Conservation (phyloP, 2,888 invertebrate species). For the Orgyia antiqua region DNA sequence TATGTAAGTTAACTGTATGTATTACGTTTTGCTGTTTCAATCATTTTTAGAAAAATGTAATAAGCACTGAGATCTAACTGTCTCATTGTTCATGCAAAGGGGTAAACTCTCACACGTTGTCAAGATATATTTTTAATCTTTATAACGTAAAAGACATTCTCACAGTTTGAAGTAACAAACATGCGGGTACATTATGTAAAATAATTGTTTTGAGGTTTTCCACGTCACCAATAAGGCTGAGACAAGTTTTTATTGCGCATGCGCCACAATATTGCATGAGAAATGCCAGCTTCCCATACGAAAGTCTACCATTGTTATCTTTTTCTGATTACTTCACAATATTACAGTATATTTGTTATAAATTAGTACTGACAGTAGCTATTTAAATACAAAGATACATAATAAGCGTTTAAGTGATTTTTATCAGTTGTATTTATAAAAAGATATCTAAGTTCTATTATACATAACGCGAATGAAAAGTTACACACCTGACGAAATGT, state of each 20-base stretch:
- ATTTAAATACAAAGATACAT: too few species aligned
- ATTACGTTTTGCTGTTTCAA: too few species aligned
- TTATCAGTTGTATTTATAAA: too few species aligned
- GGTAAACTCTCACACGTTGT: too few species aligned
- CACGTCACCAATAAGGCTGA: constrained; percentile 44
- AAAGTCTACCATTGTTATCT: constrained; percentile 52
- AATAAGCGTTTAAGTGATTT: not conserved
- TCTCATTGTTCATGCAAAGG: too few species aligned
- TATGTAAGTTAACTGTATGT: too few species aligned
- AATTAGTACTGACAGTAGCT: constrained; percentile 3
- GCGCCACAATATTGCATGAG: constrained; percentile 58
- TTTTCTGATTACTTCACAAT: constrained; percentile 31
- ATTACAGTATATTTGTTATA: constrained; percentile 21
- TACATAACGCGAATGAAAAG: not conserved
- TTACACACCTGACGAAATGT: constrained; percentile 14
- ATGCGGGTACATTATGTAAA: constrained; percentile 64
- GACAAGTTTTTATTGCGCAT: constrained; percentile 54
- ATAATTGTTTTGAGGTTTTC: constrained; percentile 61
- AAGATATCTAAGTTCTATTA: too few species aligned
- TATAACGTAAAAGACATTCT: constrained; percentile 17
- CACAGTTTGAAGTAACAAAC: constrained; percentile 15
- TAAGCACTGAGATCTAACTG: too few species aligned
- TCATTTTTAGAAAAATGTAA: too few species aligned
- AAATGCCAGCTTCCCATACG: constrained; percentile 68
- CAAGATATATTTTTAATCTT: too few species aligned